Evolutionary conservation across 1,140 invertebrate species (phyloP), one percentile per base, ranked within the genome.

Genomic region (Drosophila miranda): DNA sequence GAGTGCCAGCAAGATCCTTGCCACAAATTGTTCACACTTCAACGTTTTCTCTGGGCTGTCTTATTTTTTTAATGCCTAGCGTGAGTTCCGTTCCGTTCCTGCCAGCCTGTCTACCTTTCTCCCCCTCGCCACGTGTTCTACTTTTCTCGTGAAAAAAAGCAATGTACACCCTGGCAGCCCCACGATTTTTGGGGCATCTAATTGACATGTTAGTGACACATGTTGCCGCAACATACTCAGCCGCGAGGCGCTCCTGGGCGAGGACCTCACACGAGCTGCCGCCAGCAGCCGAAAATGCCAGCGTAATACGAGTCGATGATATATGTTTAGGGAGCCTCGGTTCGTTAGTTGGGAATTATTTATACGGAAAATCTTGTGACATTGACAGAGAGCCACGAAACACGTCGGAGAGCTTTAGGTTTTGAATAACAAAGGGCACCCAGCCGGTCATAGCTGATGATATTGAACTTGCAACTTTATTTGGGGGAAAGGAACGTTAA

Each of bases 131-230:
- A 76, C 81, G 73, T 77, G 67, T 73, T 26, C 14, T 13, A 69
- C 19, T 72, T 72, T 38, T 42, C 51, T 43, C 43, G 38, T 64
- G 74, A 75, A 83, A 38, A 11, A 34, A 34, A 38, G 3, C 13
- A 72, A 67, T 49, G 28, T 48, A 53, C 50, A 56, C 62, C 57
- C 44, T 44, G 46, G 50, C 34, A 59, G 38, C 34, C 16, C 58
- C 50, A 50, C 44, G 30, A 8, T 64, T 68, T 75, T 86, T 69
- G 69, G 75, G 70, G 82, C 82, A 78, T 76, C 78, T 87, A 87
- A 87, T 87, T 87, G 82, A 87, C 82, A 87, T 88, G 82, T 87
- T 87, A 86, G 75, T 87, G 82, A 87, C 82, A 87, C 75, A 87
- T 87, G 82, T 81, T 86, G 81, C 44, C 43, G 72, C 71, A 67